Evolutionary conservation across 2,888 invertebrate genomes (phyloP).

Genomic region (Eupithecia exiguata): DNA sequence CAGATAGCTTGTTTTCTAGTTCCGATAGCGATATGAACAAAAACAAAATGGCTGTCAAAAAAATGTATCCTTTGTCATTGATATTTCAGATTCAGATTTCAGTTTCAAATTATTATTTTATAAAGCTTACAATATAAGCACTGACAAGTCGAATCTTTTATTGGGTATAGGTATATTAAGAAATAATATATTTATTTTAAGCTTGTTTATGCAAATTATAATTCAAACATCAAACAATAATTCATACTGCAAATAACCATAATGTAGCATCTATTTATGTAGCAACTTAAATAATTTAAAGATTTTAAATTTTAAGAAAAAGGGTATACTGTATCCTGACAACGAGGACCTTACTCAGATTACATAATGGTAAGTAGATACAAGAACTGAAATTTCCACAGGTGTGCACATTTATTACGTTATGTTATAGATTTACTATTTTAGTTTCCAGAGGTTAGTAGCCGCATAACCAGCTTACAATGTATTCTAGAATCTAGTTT

Average conservation of each 20-base stretch:
- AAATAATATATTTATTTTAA: too few species aligned
- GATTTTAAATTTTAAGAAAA: neutral
- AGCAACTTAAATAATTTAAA: neutral
- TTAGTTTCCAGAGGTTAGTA: neutral
- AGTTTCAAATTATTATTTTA: too few species aligned
- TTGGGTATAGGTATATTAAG: too few species aligned
- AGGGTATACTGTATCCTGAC: neutral
- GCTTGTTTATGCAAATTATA: neutral
- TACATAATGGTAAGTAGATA: neutral
- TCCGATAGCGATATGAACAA: neutral
- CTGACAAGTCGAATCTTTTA: too few species aligned
- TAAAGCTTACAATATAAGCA: too few species aligned
- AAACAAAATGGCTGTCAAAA: neutral
- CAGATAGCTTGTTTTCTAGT: conserved; percentile 19
- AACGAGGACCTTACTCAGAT: neutral
- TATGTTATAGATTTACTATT: neutral
- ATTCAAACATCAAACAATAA: neutral
- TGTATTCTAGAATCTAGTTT: neutral
- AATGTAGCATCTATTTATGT: neutral
- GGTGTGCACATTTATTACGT: neutral
- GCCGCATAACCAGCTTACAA: neutral
- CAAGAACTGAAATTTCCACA: neutral
- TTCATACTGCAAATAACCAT: neutral
- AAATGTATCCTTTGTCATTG: neutral
- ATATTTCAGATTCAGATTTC: neutral